These are phyloP conservation scores for Andrena camellia DNA, from an alignment of 2,888 invertebrate species.

Conservation along the genomic window DNA sequence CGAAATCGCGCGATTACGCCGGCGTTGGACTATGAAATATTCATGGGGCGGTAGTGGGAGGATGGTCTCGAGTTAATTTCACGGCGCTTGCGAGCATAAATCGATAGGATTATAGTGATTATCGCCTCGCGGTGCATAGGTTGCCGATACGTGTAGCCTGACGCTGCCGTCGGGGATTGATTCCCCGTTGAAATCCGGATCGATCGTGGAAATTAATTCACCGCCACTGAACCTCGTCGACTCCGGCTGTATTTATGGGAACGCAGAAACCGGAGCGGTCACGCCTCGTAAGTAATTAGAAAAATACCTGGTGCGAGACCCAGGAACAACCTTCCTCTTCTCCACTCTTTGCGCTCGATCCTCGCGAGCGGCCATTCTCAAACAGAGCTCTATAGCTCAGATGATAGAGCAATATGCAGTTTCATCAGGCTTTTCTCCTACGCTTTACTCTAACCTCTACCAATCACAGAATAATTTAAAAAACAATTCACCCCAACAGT, in stretches of 20 bases:
- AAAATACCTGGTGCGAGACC: not conserved
- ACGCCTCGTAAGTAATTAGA: conserved; percentile 1
- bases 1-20: conserved; percentile 40
- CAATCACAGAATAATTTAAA: not conserved
- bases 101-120: conserved; percentile 71
- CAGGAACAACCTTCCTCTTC: not conserved
- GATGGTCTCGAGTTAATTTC: conserved; percentile 61
- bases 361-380: not conserved
- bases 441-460: too few species aligned
- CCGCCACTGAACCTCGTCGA: not conserved
- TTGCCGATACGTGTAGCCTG: conserved; percentile 9
- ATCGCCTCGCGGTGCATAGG: conserved; percentile 57
- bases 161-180: conserved; percentile 25
- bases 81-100: conserved; percentile 68
- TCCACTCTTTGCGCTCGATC: not conserved
- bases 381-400: not conserved
- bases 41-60: conserved; percentile 49
- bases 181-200: conserved; percentile 37
- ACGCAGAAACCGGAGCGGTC: not conserved
- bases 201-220: conserved; percentile 46
- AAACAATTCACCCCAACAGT: not conserved
- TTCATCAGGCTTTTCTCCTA: too few species aligned
- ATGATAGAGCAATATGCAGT: not conserved
- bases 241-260: not conserved
- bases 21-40: conserved; percentile 58